Evolutionary conservation across 1,140 invertebrate genomes (phyloP).

Genomic region (Zaprionus lachaisei): DNA sequence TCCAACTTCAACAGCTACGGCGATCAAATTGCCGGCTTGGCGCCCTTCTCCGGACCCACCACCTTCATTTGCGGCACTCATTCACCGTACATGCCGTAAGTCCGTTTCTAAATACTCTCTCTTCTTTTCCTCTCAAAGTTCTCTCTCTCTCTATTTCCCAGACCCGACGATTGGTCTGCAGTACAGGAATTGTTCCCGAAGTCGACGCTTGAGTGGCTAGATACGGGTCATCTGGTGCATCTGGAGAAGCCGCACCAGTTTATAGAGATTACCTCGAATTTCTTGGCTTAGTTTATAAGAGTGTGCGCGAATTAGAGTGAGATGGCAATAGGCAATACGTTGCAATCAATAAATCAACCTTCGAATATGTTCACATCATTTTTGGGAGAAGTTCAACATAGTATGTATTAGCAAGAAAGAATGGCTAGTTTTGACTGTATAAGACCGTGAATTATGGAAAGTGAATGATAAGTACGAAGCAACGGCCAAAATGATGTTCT

Average conservation of each 20-base stretch:
- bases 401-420: too few species aligned
- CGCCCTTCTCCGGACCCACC: constrained; percentile 88
- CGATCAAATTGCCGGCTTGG: constrained; percentile 75
- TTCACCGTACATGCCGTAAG: constrained; percentile 92
- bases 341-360: background rate
- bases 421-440: too few species aligned
- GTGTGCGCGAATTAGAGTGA: constrained; percentile 36
- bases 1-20: constrained; percentile 88
- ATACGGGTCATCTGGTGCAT: constrained; percentile 96
- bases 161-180: constrained; percentile 87
- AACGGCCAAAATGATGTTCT: too few species aligned
- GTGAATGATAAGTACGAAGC: too few species aligned
- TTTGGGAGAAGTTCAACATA: too few species aligned
- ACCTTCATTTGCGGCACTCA: constrained; percentile 92
- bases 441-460: too few species aligned
- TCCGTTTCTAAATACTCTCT: background rate
- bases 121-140: constrained; percentile 7
- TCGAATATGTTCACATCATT: too few species aligned
- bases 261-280: constrained; percentile 87
- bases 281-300: constrained; percentile 76
- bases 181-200: constrained; percentile 92
- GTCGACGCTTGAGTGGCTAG: constrained; percentile 90
- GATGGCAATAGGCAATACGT: constrained; percentile 17
- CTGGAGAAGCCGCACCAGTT: constrained; percentile 95
- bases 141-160: constrained; percentile 70